These are phyloP conservation scores for Prenolepis imparis DNA, from an alignment of 2,888 invertebrate genomes.

Conservation along the genomic window DNA sequence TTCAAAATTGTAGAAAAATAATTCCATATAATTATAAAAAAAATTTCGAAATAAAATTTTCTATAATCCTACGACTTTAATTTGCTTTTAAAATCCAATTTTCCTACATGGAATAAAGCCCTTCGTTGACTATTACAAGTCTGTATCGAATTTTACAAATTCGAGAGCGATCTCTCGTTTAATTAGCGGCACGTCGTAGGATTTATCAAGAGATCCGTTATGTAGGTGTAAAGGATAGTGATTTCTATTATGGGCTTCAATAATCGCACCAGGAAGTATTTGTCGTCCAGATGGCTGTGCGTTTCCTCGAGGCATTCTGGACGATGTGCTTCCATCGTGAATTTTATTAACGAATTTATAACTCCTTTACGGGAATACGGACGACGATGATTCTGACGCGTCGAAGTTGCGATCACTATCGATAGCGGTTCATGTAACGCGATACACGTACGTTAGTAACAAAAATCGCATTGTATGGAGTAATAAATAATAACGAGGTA, in stretches of 20 bases:
- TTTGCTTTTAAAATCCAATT: not conserved
- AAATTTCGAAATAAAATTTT: not conserved
- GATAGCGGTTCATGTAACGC: conserved; percentile 18
- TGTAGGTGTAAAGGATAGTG: conserved; percentile 36
- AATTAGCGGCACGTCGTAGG: conserved; percentile 10
- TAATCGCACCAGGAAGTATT: conserved; percentile 43
- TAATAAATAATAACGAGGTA: conserved; percentile 15
- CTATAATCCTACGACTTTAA: not conserved
- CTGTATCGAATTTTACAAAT: not conserved
- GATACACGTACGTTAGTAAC: conserved; percentile 16
- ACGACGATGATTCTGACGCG: not conserved
- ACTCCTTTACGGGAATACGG: conserved; percentile 32
- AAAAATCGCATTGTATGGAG: not conserved
- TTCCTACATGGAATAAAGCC: not conserved
- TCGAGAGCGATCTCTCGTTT: conserved; percentile 10
- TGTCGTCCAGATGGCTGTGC: not conserved
- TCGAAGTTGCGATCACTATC: conserved; percentile 32
- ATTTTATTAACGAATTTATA: conserved; percentile 50
- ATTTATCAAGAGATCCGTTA: not conserved
- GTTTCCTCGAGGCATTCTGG: conserved; percentile 1
- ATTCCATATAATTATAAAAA: not conserved
- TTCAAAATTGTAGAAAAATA: not conserved
- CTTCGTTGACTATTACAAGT: not conserved
- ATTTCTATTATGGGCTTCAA: conserved; percentile 28
- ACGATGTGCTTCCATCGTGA: not conserved